phyloP scores from a whole-genome alignment of 2,797 vertebrate genomes.

The Columba guinea region DNA sequence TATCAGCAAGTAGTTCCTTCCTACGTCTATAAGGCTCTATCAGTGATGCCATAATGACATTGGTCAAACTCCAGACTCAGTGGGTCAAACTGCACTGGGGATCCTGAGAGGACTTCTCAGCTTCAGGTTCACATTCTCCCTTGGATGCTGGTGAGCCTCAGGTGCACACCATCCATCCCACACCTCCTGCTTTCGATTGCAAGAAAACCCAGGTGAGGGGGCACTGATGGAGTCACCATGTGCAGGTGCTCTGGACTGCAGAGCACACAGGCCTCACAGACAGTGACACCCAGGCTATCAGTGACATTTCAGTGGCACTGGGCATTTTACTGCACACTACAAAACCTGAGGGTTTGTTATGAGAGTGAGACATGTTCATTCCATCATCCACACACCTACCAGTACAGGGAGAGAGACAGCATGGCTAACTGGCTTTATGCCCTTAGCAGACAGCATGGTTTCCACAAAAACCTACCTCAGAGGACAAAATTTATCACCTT shows the following conservation, averaged over 20 bases:
- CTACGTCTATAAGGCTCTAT: background rate
- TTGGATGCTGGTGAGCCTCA: background rate
- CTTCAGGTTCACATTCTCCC: background rate
- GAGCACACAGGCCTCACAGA: background rate
- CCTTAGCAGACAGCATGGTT: background rate
- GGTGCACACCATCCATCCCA: background rate
- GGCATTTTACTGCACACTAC: background rate
- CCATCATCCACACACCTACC: background rate
- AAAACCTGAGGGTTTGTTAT: background rate
- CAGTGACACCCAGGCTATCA: background rate
- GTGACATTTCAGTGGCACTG: background rate
- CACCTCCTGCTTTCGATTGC: background rate
- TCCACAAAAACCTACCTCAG: background rate
- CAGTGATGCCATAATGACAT: background rate
- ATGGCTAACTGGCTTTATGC: background rate
- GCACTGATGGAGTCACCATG: fast-evolving
- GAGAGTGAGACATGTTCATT: background rate
- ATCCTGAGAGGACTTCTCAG: background rate
- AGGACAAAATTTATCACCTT: fast-evolving
- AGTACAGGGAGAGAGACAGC: background rate
- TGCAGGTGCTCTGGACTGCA: background rate
- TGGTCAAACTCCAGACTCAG: background rate
- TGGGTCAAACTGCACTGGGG: background rate
- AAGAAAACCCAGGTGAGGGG: background rate
- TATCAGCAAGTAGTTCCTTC: slow-evolving; percentile 27